Evolutionary conservation across 2,113 vertebrate genomes (phyloP).

Genomic region (Brachirus orientalis): DNA sequence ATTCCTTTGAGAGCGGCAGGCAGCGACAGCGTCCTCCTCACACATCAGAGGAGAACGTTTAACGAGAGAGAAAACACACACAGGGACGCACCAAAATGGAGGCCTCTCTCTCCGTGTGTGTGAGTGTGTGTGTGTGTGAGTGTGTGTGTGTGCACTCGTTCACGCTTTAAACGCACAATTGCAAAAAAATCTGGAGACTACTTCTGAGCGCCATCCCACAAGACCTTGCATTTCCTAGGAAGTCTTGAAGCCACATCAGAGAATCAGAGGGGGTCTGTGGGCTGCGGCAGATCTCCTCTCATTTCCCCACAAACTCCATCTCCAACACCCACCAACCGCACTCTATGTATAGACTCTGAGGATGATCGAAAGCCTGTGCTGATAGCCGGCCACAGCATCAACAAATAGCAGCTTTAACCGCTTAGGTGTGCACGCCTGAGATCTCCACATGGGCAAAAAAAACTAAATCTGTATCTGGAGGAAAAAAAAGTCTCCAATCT

Average conservation of each 20-base stretch:
- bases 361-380: slow-evolving; percentile 46
- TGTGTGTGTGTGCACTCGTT: slow-evolving; percentile 32
- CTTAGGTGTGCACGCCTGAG: slow-evolving; percentile 18
- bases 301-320: slow-evolving; percentile 67
- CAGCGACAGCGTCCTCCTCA: slow-evolving; percentile 26
- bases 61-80: slow-evolving; percentile 22
- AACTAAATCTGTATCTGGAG: not conserved
- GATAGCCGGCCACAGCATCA: slow-evolving; percentile 47
- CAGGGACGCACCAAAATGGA: no score
- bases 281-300: slow-evolving; percentile 72
- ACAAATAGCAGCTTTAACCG: slow-evolving; percentile 61
- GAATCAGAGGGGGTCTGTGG: slow-evolving; percentile 65
- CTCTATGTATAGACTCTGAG: slow-evolving; percentile 59
- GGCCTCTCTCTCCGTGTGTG: no score
- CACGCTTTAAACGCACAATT: slow-evolving; percentile 42
- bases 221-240: slow-evolving; percentile 67
- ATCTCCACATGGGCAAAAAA: slow-evolving; percentile 33
- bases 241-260: slow-evolving; percentile 76
- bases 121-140: no score
- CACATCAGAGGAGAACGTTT: slow-evolving; percentile 52
- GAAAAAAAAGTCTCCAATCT: not conserved
- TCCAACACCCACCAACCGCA: slow-evolving; percentile 64
- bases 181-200: slow-evolving; percentile 50
- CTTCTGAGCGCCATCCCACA: slow-evolving; percentile 62
- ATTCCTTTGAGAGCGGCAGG: slow-evolving; percentile 39